Percentiles rank a stretch among this genome's conserved stretches.
Evolutionary conservation across 2,888 invertebrate species (phyloP).

Genomic region (Actias luna): DNA sequence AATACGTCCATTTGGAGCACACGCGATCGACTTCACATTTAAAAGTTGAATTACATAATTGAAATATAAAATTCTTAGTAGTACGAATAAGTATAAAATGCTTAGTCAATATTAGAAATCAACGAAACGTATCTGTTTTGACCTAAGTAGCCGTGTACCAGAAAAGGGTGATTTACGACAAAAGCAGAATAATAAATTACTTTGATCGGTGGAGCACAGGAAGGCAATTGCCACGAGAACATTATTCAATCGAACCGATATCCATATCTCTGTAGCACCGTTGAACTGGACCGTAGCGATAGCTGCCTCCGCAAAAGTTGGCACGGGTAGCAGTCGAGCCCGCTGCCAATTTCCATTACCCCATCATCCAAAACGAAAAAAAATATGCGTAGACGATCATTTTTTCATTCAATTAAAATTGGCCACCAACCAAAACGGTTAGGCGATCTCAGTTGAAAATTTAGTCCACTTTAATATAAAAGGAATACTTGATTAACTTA

Average conservation of each 20-base stretch:
- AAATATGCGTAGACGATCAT: slow-evolving; percentile 76
- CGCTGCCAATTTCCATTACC: slow-evolving; percentile 82
- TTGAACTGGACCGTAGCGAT: slow-evolving; percentile 75
- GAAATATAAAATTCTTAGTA: neutral
- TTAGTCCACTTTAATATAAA: slow-evolving; percentile 5
- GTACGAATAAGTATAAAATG: neutral
- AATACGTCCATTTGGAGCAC: slow-evolving; percentile 75
- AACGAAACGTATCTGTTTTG: slow-evolving; percentile 16
- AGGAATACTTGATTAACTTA: slow-evolving; percentile 25
- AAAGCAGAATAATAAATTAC: slow-evolving; percentile 44
- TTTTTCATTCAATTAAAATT: slow-evolving; percentile 82
- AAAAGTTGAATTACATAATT: slow-evolving; percentile 68
- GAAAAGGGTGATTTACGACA: slow-evolving; percentile 6
- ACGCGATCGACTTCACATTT: slow-evolving; percentile 74
- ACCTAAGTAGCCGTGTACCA: neutral
- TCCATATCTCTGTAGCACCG: slow-evolving; percentile 63
- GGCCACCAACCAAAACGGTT: slow-evolving; percentile 70
- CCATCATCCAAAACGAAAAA: slow-evolving; percentile 81
- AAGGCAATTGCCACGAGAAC: slow-evolving; percentile 71
- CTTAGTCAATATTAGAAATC: slow-evolving; percentile 15
- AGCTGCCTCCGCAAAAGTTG: slow-evolving; percentile 79
- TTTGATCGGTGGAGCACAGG: slow-evolving; percentile 51
- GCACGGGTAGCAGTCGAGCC: slow-evolving; percentile 72
- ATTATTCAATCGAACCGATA: slow-evolving; percentile 79
- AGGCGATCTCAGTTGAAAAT: slow-evolving; percentile 32